phyloP scores from a whole-genome alignment of 1,140 invertebrate species.

The Belonocnema kinseyi region DNA sequence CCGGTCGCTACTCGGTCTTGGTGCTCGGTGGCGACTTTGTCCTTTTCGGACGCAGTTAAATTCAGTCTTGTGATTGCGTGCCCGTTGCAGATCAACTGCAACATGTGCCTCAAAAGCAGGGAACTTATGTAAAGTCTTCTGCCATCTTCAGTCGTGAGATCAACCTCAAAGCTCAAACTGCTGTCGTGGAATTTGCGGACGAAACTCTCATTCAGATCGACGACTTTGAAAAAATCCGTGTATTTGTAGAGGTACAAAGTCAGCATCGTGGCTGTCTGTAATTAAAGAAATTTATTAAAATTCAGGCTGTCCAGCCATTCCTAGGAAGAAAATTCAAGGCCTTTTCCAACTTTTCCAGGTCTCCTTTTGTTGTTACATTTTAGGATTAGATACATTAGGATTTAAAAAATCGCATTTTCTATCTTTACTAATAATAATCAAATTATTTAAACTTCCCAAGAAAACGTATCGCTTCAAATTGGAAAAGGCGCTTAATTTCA shows the following conservation, averaged over 20 bases:
- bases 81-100: slow-evolving; percentile 88
- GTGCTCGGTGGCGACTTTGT: slow-evolving; percentile 60
- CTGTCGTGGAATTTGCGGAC: slow-evolving; percentile 61
- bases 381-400: too few species aligned
- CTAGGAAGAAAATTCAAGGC: neutral
- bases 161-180: slow-evolving; percentile 52
- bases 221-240: slow-evolving; percentile 75
- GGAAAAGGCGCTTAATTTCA: too few species aligned
- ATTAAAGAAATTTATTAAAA: slow-evolving; percentile 46
- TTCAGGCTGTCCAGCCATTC: neutral
- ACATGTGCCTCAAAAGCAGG: slow-evolving; percentile 82
- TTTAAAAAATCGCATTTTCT: too few species aligned
- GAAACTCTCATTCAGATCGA: slow-evolving; percentile 58
- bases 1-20: slow-evolving; percentile 86
- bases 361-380: too few species aligned
- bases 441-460: too few species aligned
- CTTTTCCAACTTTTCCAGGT: neutral
- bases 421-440: too few species aligned
- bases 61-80: slow-evolving; percentile 81
- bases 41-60: slow-evolving; percentile 48
- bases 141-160: slow-evolving; percentile 64
- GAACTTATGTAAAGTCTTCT: slow-evolving; percentile 77
- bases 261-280: slow-evolving; percentile 79
- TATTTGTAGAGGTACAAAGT: slow-evolving; percentile 75
- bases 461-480: too few species aligned